Base-by-base conservation (phyloP, 35 echinoderm and acorn worm species). In the Chiridota heheva region DNA sequence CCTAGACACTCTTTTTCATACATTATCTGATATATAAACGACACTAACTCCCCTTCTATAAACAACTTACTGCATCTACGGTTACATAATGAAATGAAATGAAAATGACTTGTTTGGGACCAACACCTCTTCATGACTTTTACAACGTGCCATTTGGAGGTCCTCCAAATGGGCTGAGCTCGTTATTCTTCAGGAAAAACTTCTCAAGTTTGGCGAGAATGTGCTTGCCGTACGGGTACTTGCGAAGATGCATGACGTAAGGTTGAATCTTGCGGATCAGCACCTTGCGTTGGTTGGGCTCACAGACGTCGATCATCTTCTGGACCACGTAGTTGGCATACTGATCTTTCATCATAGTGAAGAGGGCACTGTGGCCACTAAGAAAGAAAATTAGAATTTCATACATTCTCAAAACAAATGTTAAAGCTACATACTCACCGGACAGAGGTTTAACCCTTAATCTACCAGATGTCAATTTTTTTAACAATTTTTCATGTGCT, bases 301-400 rank as follows among this genome's bases (percentile, higher is more conserved):
- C 95, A n/a, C 89, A 86, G 8, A 98, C 95, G 67, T 98, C 95
- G 12, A 98, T 98, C 95, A 98, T 98, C 85, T 98, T 98, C 85
- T 98, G 95, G 5, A 98, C 95, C 42, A 98, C 95, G 44, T 98
- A 98, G 95, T 98, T 98, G 67, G 95, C 95, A 60, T 98, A 98
- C 81, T 98, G 95, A 81, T 98, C 95, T 26, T 98, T 98, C 95
- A 98, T 98, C 95, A 98, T 98, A 16, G 95, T 98, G 60, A 88
- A 98, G 29, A 98, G 82, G 85, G 95, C 89, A 73, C 95, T 98
- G 73, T 98, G 80, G 28, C 81, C 61, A 42, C 80, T 84, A 16
- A 49, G n/a, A n/a, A n/a, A n/a, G 35, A 25, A 69, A 40, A 20
- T 25, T 20, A n/a, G 20, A 15, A 4, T 22, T 28, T 69, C 34